Evolutionary conservation across 2,888 invertebrate species (phyloP).

Genomic region (Cryptophagus acutangulus): DNA sequence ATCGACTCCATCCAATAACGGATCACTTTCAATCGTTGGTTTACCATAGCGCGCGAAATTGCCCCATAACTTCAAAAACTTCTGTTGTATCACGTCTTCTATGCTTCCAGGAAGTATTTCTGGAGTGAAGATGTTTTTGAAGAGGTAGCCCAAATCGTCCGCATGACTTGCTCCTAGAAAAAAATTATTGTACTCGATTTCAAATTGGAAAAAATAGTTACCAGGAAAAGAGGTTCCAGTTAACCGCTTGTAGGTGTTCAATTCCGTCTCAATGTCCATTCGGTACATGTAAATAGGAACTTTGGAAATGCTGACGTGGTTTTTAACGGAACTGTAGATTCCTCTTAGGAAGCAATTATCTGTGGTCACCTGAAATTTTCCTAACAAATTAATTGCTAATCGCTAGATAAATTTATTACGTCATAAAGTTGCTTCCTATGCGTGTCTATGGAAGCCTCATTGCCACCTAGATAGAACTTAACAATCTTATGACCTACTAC

Average conservation of each 20-base stretch:
- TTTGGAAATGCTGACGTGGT: constrained; percentile 20
- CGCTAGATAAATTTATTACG: not conserved
- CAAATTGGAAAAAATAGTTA: too few relatives aligned
- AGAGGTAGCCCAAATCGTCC: constrained; percentile 33
- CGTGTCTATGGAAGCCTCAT: constrained; percentile 2
- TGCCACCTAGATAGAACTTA: constrained; percentile 11
- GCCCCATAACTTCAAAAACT: constrained; percentile 34
- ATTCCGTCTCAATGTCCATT: constrained; percentile 25
- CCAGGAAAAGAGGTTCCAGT: constrained; percentile 21
- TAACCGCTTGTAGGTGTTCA: constrained; percentile 27
- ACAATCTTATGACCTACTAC: constrained; percentile 34
- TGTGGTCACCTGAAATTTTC: constrained; percentile 27
- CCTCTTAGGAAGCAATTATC: constrained; percentile 28
- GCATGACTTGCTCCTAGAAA: constrained; percentile 28
- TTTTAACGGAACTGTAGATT: constrained; percentile 18
- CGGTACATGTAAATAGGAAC: constrained; percentile 30
- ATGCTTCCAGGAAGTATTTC: constrained; percentile 25
- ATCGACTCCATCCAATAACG: constrained; percentile 20
- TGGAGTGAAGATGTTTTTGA: constrained; percentile 24
- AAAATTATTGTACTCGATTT: too few relatives aligned
- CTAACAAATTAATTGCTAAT: not conserved
- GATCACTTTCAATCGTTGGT: constrained; percentile 21
- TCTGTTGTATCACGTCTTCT: constrained; percentile 31
- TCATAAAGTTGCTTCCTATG: not conserved
- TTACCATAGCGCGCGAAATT: constrained; percentile 35